These are phyloP conservation scores for Morinoia aosen DNA, from an alignment of 2,888 invertebrate genomes.

Conservation along the genomic window DNA sequence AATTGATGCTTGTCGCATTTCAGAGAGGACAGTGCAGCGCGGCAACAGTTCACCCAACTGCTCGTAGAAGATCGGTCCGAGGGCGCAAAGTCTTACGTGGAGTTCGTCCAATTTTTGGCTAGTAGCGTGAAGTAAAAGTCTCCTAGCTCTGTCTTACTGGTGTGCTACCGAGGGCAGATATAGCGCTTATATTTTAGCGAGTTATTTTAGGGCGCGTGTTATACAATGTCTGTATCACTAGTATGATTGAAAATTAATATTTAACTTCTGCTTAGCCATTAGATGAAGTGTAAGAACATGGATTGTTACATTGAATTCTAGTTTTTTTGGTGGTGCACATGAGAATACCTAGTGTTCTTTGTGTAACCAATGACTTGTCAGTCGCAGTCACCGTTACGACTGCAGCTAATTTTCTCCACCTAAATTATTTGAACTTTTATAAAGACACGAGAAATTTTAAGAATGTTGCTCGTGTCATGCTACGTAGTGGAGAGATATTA, in stretches of 20 bases:
- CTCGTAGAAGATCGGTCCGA: slow-evolving; percentile 96
- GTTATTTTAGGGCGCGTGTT: neutral
- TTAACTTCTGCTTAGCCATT: neutral
- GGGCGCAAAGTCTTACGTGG: slow-evolving; percentile 94
- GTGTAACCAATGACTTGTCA: neutral
- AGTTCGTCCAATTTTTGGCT: slow-evolving; percentile 96
- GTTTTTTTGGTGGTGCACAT: neutral
- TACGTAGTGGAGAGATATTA: neutral
- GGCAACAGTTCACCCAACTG: slow-evolving; percentile 86
- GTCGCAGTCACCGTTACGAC: neutral
- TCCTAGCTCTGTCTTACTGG: neutral
- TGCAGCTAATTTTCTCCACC: neutral
- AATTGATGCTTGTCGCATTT: slow-evolving; percentile 68
- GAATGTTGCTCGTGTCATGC: neutral
- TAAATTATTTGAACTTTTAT: neutral
- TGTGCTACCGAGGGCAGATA: neutral
- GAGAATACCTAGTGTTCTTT: neutral
- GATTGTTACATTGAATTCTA: neutral
- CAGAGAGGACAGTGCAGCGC: slow-evolving; percentile 92
- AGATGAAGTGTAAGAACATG: neutral
- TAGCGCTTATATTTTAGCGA: neutral
- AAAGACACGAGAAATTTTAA: neutral
- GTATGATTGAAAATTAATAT: neutral
- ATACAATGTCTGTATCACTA: neutral
- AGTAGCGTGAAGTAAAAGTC: slow-evolving; percentile 82